A percentile compares a stretch with the other conserved stretches of the same genome.
These are phyloP conservation scores for Tragelaphus buxtoni DNA, from an alignment of 2,113 vertebrate genomes.

Conservation along the genomic window DNA sequence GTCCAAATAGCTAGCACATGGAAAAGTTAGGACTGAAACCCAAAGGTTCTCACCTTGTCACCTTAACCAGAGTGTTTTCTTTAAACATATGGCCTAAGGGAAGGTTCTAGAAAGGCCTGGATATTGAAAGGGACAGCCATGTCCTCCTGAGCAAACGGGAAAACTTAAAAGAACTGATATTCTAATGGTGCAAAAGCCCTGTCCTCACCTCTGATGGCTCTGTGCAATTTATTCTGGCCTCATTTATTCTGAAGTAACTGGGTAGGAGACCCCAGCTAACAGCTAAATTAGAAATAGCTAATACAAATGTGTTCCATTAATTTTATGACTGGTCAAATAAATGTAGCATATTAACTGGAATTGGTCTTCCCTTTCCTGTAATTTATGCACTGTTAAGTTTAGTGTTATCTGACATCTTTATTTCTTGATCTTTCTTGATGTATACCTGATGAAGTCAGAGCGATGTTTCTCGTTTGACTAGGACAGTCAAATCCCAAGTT, in stretches of 20 bases:
- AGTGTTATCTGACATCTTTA: conserved; percentile 12
- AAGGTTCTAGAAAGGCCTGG: neutral
- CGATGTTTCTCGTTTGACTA: neutral
- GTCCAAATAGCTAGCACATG: neutral
- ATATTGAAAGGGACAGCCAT: neutral
- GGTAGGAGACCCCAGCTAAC: neutral
- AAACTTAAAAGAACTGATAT: neutral
- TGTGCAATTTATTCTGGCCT: conserved; percentile 6
- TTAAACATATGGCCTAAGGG: neutral
- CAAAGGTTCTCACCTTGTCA: neutral
- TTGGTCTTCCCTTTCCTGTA: conserved; percentile 14
- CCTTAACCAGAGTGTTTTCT: neutral
- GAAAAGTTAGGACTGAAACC: neutral
- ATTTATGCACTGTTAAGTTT: conserved; percentile 24
- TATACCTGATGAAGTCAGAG: neutral
- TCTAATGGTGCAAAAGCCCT: neutral
- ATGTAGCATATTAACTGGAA: conserved; percentile 31
- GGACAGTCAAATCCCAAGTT: neutral
- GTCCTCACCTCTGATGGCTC: neutral
- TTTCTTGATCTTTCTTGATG: neutral
- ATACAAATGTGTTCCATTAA: conserved; percentile 53
- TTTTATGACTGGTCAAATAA: conserved; percentile 53
- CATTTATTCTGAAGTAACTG: conserved; percentile 53
- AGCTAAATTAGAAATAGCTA: conserved; percentile 42
- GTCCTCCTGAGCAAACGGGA: neutral